A percentile compares a stretch with the other conserved stretches of the same genome.
These are phyloP conservation scores for Vultur gryphus DNA, from an alignment of 2,797 vertebrate genomes.

Conservation along the genomic window DNA sequence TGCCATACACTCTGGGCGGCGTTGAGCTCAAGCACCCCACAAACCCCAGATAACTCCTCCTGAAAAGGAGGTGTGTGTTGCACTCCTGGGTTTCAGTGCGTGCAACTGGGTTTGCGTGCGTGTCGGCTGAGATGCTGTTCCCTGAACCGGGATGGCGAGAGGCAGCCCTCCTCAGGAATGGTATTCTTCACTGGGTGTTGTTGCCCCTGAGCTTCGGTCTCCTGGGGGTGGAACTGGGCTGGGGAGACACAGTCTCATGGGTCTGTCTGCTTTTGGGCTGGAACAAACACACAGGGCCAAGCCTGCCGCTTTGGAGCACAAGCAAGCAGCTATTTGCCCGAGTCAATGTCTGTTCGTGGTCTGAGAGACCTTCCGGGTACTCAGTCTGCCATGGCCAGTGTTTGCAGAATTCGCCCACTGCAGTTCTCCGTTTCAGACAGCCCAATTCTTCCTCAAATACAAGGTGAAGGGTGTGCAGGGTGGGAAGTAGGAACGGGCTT, in stretches of 20 bases:
- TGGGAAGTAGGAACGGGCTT: background rate
- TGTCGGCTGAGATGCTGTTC: background rate
- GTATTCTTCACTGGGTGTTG: background rate
- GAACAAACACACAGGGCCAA: background rate
- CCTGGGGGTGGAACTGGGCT: background rate
- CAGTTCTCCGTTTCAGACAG: background rate
- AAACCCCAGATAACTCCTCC: background rate
- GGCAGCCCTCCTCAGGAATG: too few species aligned
- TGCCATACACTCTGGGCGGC: rapidly evolving
- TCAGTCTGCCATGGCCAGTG: background rate
- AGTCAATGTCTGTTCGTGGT: too few species aligned
- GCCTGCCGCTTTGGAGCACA: too few species aligned
- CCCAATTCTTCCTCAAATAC: background rate
- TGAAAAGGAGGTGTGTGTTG: background rate
- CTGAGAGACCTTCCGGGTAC: background rate
- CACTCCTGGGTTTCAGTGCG: too few species aligned
- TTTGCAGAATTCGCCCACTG: background rate
- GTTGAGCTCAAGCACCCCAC: background rate
- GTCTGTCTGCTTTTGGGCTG: background rate
- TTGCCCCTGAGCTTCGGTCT: background rate
- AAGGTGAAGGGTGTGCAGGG: background rate
- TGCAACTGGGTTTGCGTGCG: too few species aligned
- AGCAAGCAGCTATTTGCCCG: too few species aligned
- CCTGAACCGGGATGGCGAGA: background rate
- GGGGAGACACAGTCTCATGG: too few species aligned